phyloP scores from a whole-genome alignment of 2,888 invertebrate species.

The Philereme vetulata region DNA sequence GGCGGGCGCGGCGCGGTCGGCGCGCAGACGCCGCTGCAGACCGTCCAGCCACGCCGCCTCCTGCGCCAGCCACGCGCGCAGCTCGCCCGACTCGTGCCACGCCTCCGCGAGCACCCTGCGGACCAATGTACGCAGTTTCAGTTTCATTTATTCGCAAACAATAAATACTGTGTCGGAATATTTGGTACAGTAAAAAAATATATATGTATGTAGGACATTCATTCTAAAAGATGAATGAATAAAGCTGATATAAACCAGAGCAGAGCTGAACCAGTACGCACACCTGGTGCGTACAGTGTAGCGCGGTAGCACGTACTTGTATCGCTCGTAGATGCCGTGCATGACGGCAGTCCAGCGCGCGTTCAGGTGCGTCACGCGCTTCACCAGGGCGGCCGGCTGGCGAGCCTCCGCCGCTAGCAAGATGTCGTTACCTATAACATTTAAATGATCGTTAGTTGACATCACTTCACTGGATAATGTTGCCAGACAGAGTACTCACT shows the following conservation, averaged over 20 bases:
- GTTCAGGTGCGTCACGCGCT: conserved; percentile 87
- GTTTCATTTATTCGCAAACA: too few relatives aligned
- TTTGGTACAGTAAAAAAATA: too few relatives aligned
- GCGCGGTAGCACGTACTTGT: conserved; percentile 67
- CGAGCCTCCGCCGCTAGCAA: conserved; percentile 79
- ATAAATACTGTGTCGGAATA: too few relatives aligned
- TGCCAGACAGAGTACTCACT: conserved; percentile 56
- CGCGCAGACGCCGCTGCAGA: conserved; percentile 89
- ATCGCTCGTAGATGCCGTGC: conserved; percentile 87
- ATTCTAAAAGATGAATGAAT: too few relatives aligned
- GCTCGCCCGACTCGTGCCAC: conserved; percentile 90
- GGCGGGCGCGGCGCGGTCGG: conserved; percentile 87
- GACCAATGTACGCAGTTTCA: too few relatives aligned
- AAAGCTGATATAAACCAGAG: background rate
- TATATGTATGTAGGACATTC: too few relatives aligned
- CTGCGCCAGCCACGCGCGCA: conserved; percentile 90
- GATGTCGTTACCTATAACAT: conserved; percentile 82
- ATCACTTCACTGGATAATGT: too few relatives aligned
- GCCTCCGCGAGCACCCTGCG: conserved; percentile 86
- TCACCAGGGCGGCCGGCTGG: conserved; percentile 84
- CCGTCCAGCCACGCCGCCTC: conserved; percentile 91
- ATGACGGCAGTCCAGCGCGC: conserved; percentile 89
- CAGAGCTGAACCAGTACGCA: conserved; percentile 40
- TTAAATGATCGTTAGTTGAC: too few relatives aligned
- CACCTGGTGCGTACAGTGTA: conserved; percentile 74